Conservation (phyloP, 2,797 vertebrate species). For the Rhabdophis nuchalis region DNA sequence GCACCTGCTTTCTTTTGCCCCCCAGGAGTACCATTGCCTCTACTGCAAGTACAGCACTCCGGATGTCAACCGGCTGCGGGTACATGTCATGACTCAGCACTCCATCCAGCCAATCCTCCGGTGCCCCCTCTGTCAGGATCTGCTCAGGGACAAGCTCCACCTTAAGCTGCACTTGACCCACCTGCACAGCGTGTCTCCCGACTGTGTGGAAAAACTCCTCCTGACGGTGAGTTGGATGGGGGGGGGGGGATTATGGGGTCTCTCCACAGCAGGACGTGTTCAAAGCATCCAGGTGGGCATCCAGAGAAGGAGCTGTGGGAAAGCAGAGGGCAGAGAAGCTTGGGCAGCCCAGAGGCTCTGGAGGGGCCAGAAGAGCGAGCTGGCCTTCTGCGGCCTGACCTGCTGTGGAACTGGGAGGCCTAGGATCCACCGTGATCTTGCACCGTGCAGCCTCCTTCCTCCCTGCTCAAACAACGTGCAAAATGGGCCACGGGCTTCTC, state of each 20-base stretch:
- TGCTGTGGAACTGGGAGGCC: not conserved
- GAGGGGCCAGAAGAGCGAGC: not conserved
- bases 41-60: conserved; percentile 98
- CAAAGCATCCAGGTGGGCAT: not conserved
- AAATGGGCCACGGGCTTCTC: not conserved
- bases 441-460: not conserved
- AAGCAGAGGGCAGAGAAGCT: not conserved
- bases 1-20: conserved; percentile 24
- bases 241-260: not conserved
- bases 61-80: conserved; percentile 93
- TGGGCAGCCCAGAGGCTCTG: not conserved
- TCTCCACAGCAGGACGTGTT: not conserved
- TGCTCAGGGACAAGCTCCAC: conserved; percentile 99
- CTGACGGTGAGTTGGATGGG: conserved; percentile 81
- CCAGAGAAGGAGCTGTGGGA: too few relatives aligned
- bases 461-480: not conserved
- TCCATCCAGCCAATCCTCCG: conserved; percentile 96
- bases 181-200: conserved; percentile 96
- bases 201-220: conserved; percentile 97
- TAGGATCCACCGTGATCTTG: not conserved
- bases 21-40: conserved; percentile 95
- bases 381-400: not conserved
- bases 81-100: conserved; percentile 99
- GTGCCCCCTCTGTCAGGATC: conserved; percentile 97
- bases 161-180: conserved; percentile 99